Conservation (phyloP, 2,888 invertebrate species). For the Hedychridium roseum region DNA sequence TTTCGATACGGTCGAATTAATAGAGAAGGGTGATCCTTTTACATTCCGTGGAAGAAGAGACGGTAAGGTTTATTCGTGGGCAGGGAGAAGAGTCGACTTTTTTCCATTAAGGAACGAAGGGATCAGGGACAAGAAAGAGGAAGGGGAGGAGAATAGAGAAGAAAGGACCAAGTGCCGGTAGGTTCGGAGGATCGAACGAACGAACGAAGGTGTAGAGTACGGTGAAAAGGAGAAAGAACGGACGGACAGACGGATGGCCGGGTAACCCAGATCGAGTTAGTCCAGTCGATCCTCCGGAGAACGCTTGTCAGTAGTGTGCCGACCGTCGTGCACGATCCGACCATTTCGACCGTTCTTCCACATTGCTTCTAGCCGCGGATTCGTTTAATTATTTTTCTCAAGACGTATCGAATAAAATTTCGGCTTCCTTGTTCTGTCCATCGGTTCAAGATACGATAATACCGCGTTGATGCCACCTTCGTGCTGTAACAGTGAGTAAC, state of each 20-base stretch:
- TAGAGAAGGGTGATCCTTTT: background rate
- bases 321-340: constrained; percentile 53
- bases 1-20: no score
- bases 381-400: no score
- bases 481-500: constrained; percentile 38
- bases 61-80: no score
- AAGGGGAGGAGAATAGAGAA: no score
- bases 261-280: constrained; percentile 63
- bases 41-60: background rate
- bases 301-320: constrained; percentile 56
- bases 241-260: constrained; percentile 61
- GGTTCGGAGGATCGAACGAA: constrained; percentile 8
- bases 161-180: no score
- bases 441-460: no score
- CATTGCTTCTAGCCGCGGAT: no score
- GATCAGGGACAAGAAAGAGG: constrained; percentile 25
- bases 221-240: no score
- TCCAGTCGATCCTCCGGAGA: constrained; percentile 53
- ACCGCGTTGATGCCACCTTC: constrained; percentile 33
- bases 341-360: no score
- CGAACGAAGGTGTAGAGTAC: constrained; percentile 31
- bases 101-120: constrained; percentile 45
- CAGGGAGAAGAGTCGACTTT: constrained; percentile 4
- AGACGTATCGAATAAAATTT: no score
- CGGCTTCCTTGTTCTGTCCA: no score